These are phyloP conservation scores for Notothenia coriiceps DNA, from an alignment of 2,113 vertebrate genomes.

Conservation along the genomic window DNA sequence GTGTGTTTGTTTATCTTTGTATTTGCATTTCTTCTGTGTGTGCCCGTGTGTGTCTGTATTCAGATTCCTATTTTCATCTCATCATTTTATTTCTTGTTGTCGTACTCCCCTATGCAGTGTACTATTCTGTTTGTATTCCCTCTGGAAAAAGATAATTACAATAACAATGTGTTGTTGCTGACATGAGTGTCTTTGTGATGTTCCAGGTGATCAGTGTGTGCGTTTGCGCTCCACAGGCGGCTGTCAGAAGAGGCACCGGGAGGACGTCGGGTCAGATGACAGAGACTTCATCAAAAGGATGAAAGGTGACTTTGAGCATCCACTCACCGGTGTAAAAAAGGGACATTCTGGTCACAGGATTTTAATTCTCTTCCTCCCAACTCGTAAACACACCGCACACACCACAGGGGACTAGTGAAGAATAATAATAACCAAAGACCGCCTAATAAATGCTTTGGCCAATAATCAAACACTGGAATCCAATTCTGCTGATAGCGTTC, in stretches of 20 bases:
- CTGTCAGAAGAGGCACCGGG: slow-evolving; percentile 92
- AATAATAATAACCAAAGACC: not conserved
- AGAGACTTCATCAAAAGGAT: slow-evolving; percentile 97
- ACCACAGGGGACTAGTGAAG: not conserved
- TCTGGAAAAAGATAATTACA: not conserved
- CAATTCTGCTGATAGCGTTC: no score
- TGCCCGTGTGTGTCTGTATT: not conserved
- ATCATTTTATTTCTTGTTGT: not conserved
- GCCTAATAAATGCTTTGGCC: not conserved
- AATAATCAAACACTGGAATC: no score
- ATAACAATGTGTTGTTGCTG: not conserved
- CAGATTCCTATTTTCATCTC: not conserved
- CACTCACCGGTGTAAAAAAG: slow-evolving; percentile 1
- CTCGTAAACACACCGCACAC: not conserved
- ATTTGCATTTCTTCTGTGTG: not conserved
- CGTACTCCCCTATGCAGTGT: not conserved
- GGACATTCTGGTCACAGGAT: not conserved
- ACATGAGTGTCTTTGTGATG: not conserved
- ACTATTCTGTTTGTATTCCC: not conserved
- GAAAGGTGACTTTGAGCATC: slow-evolving; percentile 87
- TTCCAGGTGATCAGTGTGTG: slow-evolving; percentile 3
- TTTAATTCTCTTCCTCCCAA: not conserved
- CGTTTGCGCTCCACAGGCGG: slow-evolving; percentile 67
- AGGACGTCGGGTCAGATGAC: slow-evolving; percentile 89
- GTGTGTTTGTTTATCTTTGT: not conserved